Percentiles rank a stretch among this genome's conserved stretches.
Evolutionary conservation across 2,888 invertebrate genomes (phyloP).

Genomic region (Epirrhoe alternata): DNA sequence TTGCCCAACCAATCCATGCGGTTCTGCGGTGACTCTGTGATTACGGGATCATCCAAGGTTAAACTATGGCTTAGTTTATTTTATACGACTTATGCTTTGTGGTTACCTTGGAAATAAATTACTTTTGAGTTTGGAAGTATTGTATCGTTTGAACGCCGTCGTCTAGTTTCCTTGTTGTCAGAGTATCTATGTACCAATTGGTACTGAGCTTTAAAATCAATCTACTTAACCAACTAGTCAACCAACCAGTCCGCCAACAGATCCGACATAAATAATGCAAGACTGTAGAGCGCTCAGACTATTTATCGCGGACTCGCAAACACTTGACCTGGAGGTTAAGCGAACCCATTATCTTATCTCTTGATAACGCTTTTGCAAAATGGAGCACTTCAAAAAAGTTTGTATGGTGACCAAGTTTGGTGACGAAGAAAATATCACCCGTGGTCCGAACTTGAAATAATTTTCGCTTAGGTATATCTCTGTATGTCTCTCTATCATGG

Average conservation of each 20-base stretch:
- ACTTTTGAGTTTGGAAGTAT: not conserved
- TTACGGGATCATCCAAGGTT: slow-evolving; percentile 40
- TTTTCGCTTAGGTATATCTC: no score
- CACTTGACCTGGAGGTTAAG: slow-evolving; percentile 40
- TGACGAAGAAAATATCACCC: no score
- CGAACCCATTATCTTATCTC: slow-evolving; percentile 21
- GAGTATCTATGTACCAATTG: no score
- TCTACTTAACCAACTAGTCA: not conserved
- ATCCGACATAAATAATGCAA: slow-evolving; percentile 37
- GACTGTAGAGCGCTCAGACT: not conserved
- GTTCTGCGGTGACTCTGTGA: slow-evolving; percentile 36
- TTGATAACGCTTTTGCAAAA: slow-evolving; percentile 16
- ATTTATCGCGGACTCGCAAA: slow-evolving; percentile 25
- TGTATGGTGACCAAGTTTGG: not conserved
- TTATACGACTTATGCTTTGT: not conserved
- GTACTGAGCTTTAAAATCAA: no score
- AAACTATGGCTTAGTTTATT: slow-evolving; percentile 21
- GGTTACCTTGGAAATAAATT: not conserved
- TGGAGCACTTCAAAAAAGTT: slow-evolving; percentile 4
- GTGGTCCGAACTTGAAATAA: no score
- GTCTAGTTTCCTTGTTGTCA: no score
- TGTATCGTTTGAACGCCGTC: no score
- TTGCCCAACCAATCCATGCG: slow-evolving; percentile 41
- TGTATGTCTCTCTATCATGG: no score
- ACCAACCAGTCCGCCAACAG: slow-evolving; percentile 22